A percentile compares a stretch with the other conserved stretches of the same genome.
Evolutionary conservation across 2,888 invertebrate species (phyloP).

Genomic region (Eupelmus urozonus): DNA sequence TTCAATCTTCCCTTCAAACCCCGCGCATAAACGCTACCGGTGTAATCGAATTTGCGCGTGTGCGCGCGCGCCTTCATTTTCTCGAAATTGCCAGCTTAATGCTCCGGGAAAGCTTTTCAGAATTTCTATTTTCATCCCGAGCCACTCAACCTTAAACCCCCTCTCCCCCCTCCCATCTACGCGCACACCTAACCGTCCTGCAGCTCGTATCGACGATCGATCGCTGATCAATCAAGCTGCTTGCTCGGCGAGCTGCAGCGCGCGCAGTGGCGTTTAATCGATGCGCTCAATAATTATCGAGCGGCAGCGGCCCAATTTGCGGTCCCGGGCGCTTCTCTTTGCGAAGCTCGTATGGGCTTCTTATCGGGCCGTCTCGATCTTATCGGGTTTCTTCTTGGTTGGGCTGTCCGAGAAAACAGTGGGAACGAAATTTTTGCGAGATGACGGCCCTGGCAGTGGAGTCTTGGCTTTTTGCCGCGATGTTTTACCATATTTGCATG

Average conservation of each 20-base stretch:
- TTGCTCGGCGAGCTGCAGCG: no score
- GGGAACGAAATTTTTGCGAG: constrained; percentile 28
- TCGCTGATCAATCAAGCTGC: constrained; percentile 69
- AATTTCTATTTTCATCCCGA: no score
- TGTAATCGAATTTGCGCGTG: no score
- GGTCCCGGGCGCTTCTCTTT: background rate
- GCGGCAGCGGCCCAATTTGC: constrained; percentile 63
- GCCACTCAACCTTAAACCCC: background rate
- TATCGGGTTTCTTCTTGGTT: constrained; percentile 51
- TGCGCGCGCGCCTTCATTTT: no score
- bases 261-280: constrained; percentile 66
- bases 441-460: background rate
- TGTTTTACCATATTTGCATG: constrained; percentile 17
- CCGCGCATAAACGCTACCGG: no score
- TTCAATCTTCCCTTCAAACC: no score
- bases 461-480: background rate
- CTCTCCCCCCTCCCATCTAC: no score
- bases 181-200: no score
- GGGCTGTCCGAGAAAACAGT: constrained; percentile 4
- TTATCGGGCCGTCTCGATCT: constrained; percentile 61
- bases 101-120: no score
- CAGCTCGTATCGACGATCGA: constrained; percentile 62
- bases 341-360: background rate
- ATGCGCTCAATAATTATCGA: constrained; percentile 70
- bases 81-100: no score